These are phyloP conservation scores for Piaya cayana DNA, from an alignment of 2,113 vertebrate species.

Conservation along the genomic window DNA sequence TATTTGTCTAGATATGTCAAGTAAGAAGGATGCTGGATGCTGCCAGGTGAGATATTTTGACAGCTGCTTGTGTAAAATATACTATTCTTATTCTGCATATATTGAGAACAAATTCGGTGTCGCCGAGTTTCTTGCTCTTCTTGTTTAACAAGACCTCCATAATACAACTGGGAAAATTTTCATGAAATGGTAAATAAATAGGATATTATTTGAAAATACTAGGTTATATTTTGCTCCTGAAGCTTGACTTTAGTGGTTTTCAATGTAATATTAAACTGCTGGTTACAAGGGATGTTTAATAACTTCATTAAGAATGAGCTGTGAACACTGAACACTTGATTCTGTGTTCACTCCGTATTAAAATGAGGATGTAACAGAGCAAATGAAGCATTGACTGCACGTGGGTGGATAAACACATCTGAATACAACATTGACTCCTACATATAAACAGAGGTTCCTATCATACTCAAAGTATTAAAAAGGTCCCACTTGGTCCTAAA, in stretches of 20 bases:
- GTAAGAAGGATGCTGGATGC: not conserved
- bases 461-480: not conserved
- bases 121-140: not conserved
- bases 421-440: not conserved
- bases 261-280: not conserved
- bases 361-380: not conserved
- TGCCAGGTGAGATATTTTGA: not conserved
- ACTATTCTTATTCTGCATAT: not conserved
- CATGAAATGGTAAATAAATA: not conserved
- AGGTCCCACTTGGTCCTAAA: conserved; percentile 1
- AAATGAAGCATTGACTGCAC: not conserved
- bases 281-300: not conserved
- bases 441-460: not conserved
- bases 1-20: not conserved
- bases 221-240: not conserved
- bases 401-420: not conserved
- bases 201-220: not conserved
- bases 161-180: not conserved
- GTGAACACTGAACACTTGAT: not conserved
- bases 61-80: not conserved
- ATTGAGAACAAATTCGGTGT: not conserved
- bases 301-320: not conserved
- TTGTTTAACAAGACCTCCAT: not conserved
- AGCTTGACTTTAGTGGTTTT: not conserved
- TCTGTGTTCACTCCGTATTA: not conserved